A percentile compares a stretch with the other conserved stretches of the same genome.
Evolutionary conservation across 1,140 invertebrate species (phyloP).

Genomic region (Alviniconcha marisindica): DNA sequence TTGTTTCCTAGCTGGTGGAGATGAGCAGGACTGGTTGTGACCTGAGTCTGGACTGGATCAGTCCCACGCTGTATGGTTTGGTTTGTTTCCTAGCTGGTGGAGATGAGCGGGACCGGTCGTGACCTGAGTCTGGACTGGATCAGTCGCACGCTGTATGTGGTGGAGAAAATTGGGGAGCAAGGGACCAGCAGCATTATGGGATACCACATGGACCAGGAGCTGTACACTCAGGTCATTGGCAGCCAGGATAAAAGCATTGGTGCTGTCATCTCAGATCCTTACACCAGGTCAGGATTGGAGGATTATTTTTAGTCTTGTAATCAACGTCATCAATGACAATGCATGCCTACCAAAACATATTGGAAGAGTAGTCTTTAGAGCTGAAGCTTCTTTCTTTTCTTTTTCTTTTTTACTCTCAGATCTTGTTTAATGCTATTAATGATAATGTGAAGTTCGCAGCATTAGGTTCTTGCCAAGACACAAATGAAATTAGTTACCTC

Average conservation of each 20-base stretch:
- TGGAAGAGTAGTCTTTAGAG: too few relatives aligned
- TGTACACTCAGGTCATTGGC: slow-evolving; percentile 73
- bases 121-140: slow-evolving; percentile 91
- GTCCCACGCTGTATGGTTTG: not conserved
- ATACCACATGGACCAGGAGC: slow-evolving; percentile 59
- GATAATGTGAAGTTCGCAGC: too few relatives aligned
- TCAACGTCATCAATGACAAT: too few relatives aligned
- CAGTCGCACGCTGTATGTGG: slow-evolving; percentile 84
- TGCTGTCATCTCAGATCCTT: slow-evolving; percentile 84
- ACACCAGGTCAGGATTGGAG: slow-evolving; percentile 83
- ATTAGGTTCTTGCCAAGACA: too few relatives aligned
- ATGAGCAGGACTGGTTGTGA: slow-evolving; percentile 83
- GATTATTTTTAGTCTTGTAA: too few relatives aligned
- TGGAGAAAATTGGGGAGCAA: slow-evolving; percentile 79
- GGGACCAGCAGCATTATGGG: slow-evolving; percentile 75
- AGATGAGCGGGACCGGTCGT: slow-evolving; percentile 82
- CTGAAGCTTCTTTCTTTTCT: too few relatives aligned
- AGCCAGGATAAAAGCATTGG: slow-evolving; percentile 77
- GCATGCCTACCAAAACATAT: too few relatives aligned
- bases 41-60: slow-evolving; percentile 87
- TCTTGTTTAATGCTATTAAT: too few relatives aligned
- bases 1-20: slow-evolving; percentile 78
- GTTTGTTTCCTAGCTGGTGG: slow-evolving; percentile 77
- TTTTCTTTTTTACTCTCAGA: too few relatives aligned
- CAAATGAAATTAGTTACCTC: too few relatives aligned